Evolutionary conservation across 2,797 vertebrate species (phyloP), one percentile per base, ranked within the genome.

Genomic region (Enteromius mattozi): DNA sequence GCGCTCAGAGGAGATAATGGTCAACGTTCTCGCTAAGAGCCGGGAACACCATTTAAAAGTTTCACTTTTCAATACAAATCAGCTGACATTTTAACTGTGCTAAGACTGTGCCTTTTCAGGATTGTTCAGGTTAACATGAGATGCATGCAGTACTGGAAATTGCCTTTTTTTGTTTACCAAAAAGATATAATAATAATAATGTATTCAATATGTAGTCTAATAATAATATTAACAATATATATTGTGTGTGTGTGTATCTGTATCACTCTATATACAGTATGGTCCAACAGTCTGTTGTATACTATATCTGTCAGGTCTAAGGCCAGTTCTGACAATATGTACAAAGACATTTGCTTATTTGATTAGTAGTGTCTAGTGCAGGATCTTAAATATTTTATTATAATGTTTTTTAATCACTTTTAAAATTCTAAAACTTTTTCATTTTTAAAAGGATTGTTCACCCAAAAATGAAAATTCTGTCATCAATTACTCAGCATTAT

Each of bases 11-110:
- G 24, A 80, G 83, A 84, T 85, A 88, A 88, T 88, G 87, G 83
- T 85, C 86, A 88, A 56, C 30, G 47, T 65, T 54, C 80, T 83
- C 27, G 24, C 47, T 76, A 78, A 82, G 74, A 82, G 80, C 65
- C 71, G 33, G 59, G 81, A 78, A 84, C 71, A 78, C 82, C 33
- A 80, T 87, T 87, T 83, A 75, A 86, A 89, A 89, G 84, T 89
- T 88, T 71, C 0, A 9, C 45, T 81, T 51, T 47, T 84, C 54
- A 66, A 71, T 71, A 84, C 78, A 74, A 51, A 78, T 70, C 42
- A 76, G 30, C 61, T 75, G 72, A 72, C 47, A 80, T 47, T 83
- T 86, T 59, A 61, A 66, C 45, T 63, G 66, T 51, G 30, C 24
- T 76, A 21, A 59, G 56, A 47, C 24, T 49, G 21, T 59, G 47